A percentile compares a stretch with the other conserved stretches of the same genome.
Evolutionary conservation across 2,888 invertebrate species (phyloP).

Genomic region (Acronicta leporina): DNA sequence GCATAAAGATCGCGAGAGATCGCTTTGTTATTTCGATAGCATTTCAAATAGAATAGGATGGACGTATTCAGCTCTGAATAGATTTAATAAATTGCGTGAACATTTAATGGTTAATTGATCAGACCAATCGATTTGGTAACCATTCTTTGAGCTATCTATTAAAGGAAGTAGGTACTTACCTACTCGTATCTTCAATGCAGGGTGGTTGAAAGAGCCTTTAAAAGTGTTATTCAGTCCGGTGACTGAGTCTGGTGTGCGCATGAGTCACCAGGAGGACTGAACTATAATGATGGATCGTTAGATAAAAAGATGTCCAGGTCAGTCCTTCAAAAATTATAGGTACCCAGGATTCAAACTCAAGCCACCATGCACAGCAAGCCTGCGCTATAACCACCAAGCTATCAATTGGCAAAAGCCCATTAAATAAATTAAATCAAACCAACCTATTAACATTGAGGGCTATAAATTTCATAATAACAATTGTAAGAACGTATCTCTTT

Average conservation of each 20-base stretch:
- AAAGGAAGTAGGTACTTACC: too few relatives aligned
- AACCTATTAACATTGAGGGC: slow-evolving; percentile 55
- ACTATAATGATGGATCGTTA: too few relatives aligned
- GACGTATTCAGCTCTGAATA: slow-evolving; percentile 7
- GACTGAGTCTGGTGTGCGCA: too few relatives aligned
- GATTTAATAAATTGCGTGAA: slow-evolving; percentile 17
- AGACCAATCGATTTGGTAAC: not conserved
- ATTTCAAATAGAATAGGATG: slow-evolving; percentile 13
- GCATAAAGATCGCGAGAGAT: slow-evolving; percentile 41
- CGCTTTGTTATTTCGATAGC: slow-evolving; percentile 37
- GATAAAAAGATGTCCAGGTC: too few relatives aligned
- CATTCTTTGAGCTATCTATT: not conserved
- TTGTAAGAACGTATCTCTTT: slow-evolving; percentile 49
- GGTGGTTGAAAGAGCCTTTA: too few relatives aligned
- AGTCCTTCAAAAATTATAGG: not conserved
- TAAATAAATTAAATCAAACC: slow-evolving; percentile 55
- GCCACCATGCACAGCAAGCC: too few relatives aligned
- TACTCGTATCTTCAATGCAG: too few relatives aligned
- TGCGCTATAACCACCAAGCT: not conserved
- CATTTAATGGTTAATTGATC: slow-evolving; percentile 18
- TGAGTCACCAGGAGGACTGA: too few relatives aligned
- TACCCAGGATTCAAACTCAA: too few relatives aligned
- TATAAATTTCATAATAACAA: slow-evolving; percentile 58
- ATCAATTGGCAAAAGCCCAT: slow-evolving; percentile 27
- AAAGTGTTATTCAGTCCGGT: too few relatives aligned